Evolutionary conservation across 2,888 invertebrate species (phyloP).

Genomic region (Leptogaster cylindrica): DNA sequence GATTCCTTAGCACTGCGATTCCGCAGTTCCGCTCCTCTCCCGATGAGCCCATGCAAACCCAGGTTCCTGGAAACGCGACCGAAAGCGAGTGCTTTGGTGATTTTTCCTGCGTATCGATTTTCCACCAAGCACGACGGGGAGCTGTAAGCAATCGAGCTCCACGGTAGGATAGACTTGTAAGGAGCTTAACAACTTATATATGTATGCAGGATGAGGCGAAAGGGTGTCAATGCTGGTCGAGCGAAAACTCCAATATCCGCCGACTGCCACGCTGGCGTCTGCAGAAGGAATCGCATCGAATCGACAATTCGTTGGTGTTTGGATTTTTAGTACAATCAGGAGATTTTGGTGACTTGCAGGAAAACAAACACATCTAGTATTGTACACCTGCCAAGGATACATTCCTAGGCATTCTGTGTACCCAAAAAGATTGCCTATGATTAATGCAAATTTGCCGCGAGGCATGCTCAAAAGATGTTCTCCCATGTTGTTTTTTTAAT

Average conservation of each 20-base stretch:
- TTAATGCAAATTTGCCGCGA: too few relatives aligned
- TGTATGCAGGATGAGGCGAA: constrained; percentile 22
- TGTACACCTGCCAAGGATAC: too few relatives aligned
- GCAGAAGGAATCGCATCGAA: not conserved
- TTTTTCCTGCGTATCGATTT: constrained; percentile 38
- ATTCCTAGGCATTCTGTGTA: too few relatives aligned
- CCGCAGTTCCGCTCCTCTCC: too few relatives aligned
- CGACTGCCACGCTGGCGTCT: constrained; percentile 10
- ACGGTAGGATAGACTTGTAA: constrained; percentile 24
- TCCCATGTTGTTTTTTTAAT: not conserved
- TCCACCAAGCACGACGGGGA: constrained; percentile 17
- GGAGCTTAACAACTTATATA: constrained; percentile 27
- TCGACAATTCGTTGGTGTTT: not conserved
- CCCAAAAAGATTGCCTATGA: too few relatives aligned
- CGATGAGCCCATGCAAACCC: too few relatives aligned
- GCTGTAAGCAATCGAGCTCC: constrained; percentile 34
- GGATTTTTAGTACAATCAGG: constrained; percentile 1
- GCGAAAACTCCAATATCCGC: constrained; percentile 29
- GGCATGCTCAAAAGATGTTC: constrained; percentile 27
- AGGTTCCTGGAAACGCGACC: too few relatives aligned
- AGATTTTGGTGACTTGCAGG: not conserved
- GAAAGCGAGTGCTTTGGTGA: too few relatives aligned
- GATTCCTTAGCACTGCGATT: too few relatives aligned
- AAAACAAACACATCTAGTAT: too few relatives aligned
- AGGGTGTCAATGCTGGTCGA: constrained; percentile 24